Evolutionary conservation across 2,797 vertebrate species (phyloP), one percentile per base, ranked within the genome.

Genomic region (Cuculus canorus): DNA sequence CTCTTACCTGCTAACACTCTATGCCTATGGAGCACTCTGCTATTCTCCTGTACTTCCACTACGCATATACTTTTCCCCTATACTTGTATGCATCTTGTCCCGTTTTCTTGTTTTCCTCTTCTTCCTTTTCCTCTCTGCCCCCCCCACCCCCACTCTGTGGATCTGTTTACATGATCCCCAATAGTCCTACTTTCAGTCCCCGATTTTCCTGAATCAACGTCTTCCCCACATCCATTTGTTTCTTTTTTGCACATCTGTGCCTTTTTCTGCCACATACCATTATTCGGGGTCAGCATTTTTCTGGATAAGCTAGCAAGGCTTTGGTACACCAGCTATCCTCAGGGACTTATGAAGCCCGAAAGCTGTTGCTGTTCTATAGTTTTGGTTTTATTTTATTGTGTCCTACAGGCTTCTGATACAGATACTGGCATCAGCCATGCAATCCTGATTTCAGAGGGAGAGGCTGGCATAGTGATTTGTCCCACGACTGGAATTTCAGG

Each of bases 131-230:
- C 52, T 75, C 12, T 13, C 9, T 68, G 3, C 21, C 11, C 7
- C 0, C 21, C 11, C 7, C 0, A 11, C 5, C 19, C 12, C 18
- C 24, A 28, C 25, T 77, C 21, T 13, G 64, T 54, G 35, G n/a
- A 17, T 52, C 25, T 52, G 11, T 56, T 84, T 22, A 24, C 35
- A 14, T 7, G 22, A 56, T 16, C 23, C 61, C 19, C 15, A n/a
- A n/a, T n/a, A 47, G 54, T 32, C 30, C 52, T 56, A 41, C 61
- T 48, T 77, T 41, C 37, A 70, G 18, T 33, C 32, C 5, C 17
- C 41, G 13, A 24, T 52, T 60, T 84, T 47, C 33, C 66, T 14
- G 18, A 48, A 32, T 54, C 15, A 5, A 27, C 5, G 3, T 19
- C 25, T 54, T 78, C 28, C 39, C 37, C 45, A 78, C 28, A 68